These are phyloP conservation scores for Oostethus manadensis DNA, from an alignment of 2,113 vertebrate species.

Conservation along the genomic window DNA sequence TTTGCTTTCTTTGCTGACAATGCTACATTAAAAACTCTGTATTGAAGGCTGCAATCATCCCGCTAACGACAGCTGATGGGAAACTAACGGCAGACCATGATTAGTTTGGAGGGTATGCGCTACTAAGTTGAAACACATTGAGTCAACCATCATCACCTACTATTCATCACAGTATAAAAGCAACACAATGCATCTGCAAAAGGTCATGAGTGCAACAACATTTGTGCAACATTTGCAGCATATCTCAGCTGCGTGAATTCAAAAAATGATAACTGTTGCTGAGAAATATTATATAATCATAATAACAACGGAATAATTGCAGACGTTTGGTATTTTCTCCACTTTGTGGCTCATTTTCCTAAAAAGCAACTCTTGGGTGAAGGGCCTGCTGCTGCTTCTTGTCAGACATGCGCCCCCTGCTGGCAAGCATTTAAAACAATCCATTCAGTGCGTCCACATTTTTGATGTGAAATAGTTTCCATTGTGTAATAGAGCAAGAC, in stretches of 20 bases:
- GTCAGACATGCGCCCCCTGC: constrained; percentile 65
- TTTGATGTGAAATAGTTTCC: constrained; percentile 65
- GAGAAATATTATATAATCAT: background rate
- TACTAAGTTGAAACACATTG: background rate
- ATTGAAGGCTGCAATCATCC: constrained; percentile 33
- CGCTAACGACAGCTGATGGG: constrained; percentile 30
- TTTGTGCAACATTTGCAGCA: constrained; percentile 11
- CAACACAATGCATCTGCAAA: constrained; percentile 8
- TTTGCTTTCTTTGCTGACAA: constrained; percentile 47
- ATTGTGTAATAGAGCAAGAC: constrained; percentile 55
- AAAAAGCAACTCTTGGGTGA: constrained; percentile 1
- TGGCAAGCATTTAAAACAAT: constrained; percentile 42
- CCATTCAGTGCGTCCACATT: constrained; percentile 32
- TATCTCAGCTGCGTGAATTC: constrained; percentile 17
- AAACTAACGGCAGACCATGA: constrained; percentile 16
- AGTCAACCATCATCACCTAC: constrained; percentile 7
- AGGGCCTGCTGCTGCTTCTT: constrained; percentile 31
- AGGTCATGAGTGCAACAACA: constrained; percentile 2
- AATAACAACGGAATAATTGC: background rate
- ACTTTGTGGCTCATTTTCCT: constrained; percentile 3
- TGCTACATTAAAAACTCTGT: constrained; percentile 33
- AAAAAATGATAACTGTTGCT: background rate
- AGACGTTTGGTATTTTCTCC: no score
- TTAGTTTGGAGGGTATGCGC: constrained; percentile 12
- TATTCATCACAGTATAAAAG: constrained; percentile 7